Conservation (phyloP, 2,888 invertebrate species). For the Sialis fuliginosa region DNA sequence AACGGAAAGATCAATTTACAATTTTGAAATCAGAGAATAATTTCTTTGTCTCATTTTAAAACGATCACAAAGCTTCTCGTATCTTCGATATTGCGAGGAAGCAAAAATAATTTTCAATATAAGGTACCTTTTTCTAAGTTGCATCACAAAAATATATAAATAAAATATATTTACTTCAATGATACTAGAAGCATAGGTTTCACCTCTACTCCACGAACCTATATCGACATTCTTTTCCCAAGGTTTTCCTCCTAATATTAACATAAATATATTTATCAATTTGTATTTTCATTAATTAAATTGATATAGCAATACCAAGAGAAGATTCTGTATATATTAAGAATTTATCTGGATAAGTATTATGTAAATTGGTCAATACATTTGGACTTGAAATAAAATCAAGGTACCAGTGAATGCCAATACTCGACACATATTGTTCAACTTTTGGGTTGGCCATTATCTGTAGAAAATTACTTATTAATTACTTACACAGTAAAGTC, state of each 20-base stretch:
- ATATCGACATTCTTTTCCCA: conserved; percentile 38
- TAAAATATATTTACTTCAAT: conserved; percentile 22
- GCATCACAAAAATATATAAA: too few species aligned
- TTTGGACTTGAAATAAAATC: conserved; percentile 38
- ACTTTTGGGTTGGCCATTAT: conserved; percentile 24
- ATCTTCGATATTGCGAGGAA: too few species aligned
- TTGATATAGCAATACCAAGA: conserved; percentile 27
- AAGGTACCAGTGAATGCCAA: conserved; percentile 72
- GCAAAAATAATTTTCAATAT: too few species aligned
- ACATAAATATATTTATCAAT: background rate
- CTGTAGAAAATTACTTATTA: conserved; percentile 12
- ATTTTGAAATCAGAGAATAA: too few species aligned
- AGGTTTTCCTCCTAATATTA: conserved; percentile 31
- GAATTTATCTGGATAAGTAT: conserved; percentile 46
- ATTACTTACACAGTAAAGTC: background rate
- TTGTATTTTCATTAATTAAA: background rate
- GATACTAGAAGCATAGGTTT: conserved; percentile 39
- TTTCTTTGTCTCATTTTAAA: too few species aligned
- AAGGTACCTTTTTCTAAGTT: too few species aligned
- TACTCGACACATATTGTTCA: conserved; percentile 47
- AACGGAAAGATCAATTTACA: too few species aligned
- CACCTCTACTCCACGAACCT: conserved; percentile 62
- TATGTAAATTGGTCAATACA: conserved; percentile 38
- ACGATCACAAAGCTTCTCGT: too few species aligned
- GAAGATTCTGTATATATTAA: conserved; percentile 71